phyloP scores from a whole-genome alignment of 2,113 vertebrate genomes.

The Bettongia penicillata region DNA sequence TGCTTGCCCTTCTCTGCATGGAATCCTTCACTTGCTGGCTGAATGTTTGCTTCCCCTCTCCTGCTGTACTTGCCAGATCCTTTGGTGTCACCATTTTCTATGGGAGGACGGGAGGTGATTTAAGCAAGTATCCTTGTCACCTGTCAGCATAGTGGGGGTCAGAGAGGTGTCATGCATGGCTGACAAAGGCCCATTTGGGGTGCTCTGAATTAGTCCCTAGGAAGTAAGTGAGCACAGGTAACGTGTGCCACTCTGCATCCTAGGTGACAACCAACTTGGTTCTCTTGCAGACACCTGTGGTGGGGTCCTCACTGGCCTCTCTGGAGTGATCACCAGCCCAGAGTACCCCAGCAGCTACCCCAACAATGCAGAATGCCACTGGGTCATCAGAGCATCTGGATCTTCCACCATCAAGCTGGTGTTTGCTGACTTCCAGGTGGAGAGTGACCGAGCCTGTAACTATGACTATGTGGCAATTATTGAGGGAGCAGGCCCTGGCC shows the following conservation, averaged over 20 bases:
- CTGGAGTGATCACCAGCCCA: slow-evolving; percentile 94
- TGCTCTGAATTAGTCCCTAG: not conserved
- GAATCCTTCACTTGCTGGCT: no score
- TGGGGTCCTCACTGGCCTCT: slow-evolving; percentile 93
- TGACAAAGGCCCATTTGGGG: not conserved
- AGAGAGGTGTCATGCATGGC: not conserved
- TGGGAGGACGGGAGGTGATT: no score
- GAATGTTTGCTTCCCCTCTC: not conserved
- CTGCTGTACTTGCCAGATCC: not conserved
- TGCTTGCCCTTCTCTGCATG: not conserved
- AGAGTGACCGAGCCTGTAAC: slow-evolving; percentile 91
- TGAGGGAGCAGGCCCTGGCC: slow-evolving; percentile 85
- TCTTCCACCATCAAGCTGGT: slow-evolving; percentile 87
- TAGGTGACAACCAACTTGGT: not conserved
- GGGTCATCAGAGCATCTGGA: slow-evolving; percentile 89
- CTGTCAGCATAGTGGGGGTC: not conserved
- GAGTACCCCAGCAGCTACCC: slow-evolving; percentile 95
- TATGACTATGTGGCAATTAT: slow-evolving; percentile 95
- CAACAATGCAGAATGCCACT: slow-evolving; percentile 93
- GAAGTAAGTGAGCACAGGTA: not conserved
- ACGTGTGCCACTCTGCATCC: not conserved
- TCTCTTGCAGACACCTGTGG: slow-evolving; percentile 91
- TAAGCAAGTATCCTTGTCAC: not conserved
- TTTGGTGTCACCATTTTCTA: not conserved
- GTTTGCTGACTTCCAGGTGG: slow-evolving; percentile 96